Percentiles rank a stretch among this genome's conserved stretches.
Conservation (phyloP, 2,888 invertebrate genomes). For the Aleiodes leptofemur region DNA sequence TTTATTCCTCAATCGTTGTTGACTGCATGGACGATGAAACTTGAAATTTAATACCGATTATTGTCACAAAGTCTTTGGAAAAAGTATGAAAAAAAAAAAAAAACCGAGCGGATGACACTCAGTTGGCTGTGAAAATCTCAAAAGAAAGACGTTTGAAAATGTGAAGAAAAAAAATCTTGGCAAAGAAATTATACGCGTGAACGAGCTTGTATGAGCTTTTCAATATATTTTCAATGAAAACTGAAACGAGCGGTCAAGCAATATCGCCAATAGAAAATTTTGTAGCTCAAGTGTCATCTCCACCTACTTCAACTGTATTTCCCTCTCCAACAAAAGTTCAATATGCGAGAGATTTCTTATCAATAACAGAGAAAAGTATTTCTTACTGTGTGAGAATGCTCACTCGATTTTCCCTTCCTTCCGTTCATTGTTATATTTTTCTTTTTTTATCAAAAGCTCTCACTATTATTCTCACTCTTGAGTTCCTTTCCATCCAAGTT, state of each 20-base stretch:
- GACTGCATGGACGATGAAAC: conserved; percentile 7
- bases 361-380: too few relatives aligned
- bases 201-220: neutral
- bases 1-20: conserved; percentile 1
- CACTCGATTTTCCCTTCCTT: too few relatives aligned
- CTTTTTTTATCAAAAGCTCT: too few relatives aligned
- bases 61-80: conserved; percentile 13
- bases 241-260: neutral
- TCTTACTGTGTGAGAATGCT: too few relatives aligned
- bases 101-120: neutral
- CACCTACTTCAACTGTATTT: too few relatives aligned
- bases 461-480: neutral
- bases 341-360: too few relatives aligned
- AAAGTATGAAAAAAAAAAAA: neutral
- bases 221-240: neutral
- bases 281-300: neutral
- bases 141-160: conserved; percentile 8
- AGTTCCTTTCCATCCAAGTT: neutral
- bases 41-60: conserved; percentile 5
- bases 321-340: too few relatives aligned
- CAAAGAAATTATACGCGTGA: conserved; percentile 12
- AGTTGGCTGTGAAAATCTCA: neutral
- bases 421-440: too few relatives aligned
- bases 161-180: conserved; percentile 11
- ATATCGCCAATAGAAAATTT: conserved; percentile 7